Conservation (phyloP, 2,113 vertebrate species). For the Dendrocopos noguchii region DNA sequence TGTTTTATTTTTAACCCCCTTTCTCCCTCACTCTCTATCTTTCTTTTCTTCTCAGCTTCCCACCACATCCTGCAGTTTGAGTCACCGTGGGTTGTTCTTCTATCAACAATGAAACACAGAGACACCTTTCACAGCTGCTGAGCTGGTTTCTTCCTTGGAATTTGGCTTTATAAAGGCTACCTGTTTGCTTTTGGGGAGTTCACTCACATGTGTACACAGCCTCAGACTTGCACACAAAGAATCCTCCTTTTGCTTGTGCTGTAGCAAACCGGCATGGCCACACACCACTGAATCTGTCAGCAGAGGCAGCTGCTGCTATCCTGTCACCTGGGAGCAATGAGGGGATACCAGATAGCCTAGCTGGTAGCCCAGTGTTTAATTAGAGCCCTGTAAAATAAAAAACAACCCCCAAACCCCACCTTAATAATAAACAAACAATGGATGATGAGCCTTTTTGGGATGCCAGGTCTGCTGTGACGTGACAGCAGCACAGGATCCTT, state of each 20-base stretch:
- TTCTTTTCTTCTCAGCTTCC: not conserved
- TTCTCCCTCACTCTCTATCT: not conserved
- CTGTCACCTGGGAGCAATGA: not conserved
- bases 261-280: not conserved
- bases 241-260: not conserved
- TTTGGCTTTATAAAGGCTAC: slow-evolving; percentile 11
- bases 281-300: not conserved
- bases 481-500: not conserved
- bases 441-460: not conserved
- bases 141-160: slow-evolving; percentile 9
- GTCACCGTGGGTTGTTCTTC: not conserved
- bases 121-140: slow-evolving; percentile 37
- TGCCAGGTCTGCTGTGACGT: not conserved
- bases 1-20: not conserved
- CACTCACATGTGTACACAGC: not conserved
- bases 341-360: not conserved
- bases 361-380: not conserved
- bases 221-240: slow-evolving; percentile 17
- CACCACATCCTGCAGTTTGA: slow-evolving; percentile 12
- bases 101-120: slow-evolving; percentile 6
- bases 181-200: slow-evolving; percentile 48
- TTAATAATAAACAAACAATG: not conserved
- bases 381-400: not conserved
- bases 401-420: not conserved
- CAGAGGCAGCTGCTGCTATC: not conserved